Evolutionary conservation across 1,140 invertebrate species (phyloP).

Genomic region (Ridgeia piscesae): DNA sequence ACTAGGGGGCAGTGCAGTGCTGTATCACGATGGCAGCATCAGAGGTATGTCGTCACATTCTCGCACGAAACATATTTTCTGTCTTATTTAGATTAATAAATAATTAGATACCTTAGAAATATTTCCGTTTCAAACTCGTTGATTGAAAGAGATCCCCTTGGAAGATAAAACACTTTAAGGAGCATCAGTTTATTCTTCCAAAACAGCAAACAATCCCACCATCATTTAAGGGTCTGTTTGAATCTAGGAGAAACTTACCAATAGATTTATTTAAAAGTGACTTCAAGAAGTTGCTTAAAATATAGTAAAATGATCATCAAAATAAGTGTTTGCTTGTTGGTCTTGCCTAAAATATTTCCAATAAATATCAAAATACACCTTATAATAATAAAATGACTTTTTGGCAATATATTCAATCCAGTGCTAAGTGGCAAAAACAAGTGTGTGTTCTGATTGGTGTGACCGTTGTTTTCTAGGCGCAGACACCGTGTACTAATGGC

Average conservation of each 20-base stretch:
- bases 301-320: neutral
- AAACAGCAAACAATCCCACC: too few species aligned
- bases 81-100: too few species aligned
- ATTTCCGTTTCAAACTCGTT: too few species aligned
- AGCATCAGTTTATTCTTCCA: too few species aligned
- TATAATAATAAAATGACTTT: too few species aligned
- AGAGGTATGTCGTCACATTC: neutral
- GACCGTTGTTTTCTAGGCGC: neutral
- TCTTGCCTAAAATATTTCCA: neutral
- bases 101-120: too few species aligned
- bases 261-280: neutral
- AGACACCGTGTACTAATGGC: neutral
- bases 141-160: too few species aligned
- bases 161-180: too few species aligned
- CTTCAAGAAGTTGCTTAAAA: neutral
- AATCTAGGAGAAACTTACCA: neutral
- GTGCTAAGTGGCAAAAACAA: too few species aligned
- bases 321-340: neutral
- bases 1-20: neutral
- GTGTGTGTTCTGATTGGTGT: too few species aligned
- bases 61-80: neutral
- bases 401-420: too few species aligned
- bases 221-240: too few species aligned
- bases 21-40: neutral
- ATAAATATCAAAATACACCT: neutral